These are phyloP conservation scores for Notarius lentiginosus DNA, from an alignment of 2,113 vertebrate species.

Conservation along the genomic window DNA sequence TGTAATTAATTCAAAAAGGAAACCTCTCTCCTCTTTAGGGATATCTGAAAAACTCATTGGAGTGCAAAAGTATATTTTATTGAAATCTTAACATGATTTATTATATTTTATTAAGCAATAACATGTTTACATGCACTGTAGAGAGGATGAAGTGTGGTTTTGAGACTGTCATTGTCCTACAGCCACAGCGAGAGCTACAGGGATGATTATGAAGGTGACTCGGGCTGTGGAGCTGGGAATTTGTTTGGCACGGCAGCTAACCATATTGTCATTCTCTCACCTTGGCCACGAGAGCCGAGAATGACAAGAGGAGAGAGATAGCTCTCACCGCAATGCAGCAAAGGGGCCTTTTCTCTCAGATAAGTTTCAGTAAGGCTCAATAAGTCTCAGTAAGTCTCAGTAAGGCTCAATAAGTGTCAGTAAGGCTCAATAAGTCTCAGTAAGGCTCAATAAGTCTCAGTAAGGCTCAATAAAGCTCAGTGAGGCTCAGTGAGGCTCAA, in stretches of 20 bases:
- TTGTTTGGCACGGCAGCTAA: not conserved
- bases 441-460: too few species aligned
- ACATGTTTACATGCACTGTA: not conserved
- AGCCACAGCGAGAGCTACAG: not conserved
- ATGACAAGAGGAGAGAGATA: slow-evolving; percentile 41
- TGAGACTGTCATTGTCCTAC: not conserved
- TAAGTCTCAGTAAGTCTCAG: too few species aligned
- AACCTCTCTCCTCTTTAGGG: not conserved
- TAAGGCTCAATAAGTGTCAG: too few species aligned
- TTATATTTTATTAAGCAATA: too few species aligned
- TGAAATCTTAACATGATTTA: not conserved
- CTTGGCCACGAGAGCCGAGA: slow-evolving; percentile 22
- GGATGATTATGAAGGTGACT: slow-evolving; percentile 27
- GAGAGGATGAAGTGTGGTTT: not conserved
- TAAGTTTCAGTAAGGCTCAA: not conserved
- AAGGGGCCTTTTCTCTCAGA: not conserved
- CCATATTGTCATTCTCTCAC: slow-evolving; percentile 27
- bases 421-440: too few species aligned
- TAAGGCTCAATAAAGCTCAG: too few species aligned
- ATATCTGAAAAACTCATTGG: not conserved
- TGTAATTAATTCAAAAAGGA: not conserved
- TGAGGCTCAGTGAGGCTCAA: too few species aligned
- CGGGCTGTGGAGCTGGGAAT: not conserved
- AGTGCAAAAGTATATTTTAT: not conserved
- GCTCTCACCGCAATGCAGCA: slow-evolving; percentile 59